Percentiles rank a stretch among this genome's conserved stretches.
These are phyloP conservation scores for Alligator sinensis DNA, from an alignment of 2,113 vertebrate species.

Conservation along the genomic window DNA sequence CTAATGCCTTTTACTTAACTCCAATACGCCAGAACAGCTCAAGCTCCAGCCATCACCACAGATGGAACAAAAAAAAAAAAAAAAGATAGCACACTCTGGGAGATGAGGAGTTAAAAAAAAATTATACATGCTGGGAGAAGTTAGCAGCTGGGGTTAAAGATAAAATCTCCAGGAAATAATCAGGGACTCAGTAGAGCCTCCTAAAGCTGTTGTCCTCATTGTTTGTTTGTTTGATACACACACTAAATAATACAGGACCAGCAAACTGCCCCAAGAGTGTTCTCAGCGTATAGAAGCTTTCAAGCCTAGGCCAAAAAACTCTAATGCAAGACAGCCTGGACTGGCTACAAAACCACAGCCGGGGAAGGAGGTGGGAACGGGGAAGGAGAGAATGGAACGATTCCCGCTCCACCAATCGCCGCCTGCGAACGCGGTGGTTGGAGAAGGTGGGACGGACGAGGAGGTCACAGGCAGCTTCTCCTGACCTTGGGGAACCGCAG, in stretches of 20 bases:
- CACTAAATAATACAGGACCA: constrained; percentile 42
- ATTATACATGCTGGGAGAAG: background rate
- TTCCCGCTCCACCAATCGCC: constrained; percentile 30
- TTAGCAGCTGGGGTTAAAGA: constrained; percentile 55
- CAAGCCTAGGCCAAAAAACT: background rate
- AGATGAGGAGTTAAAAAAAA: background rate
- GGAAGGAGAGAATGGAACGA: constrained; percentile 21
- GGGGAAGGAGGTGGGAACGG: background rate
- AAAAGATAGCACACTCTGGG: constrained; percentile 21
- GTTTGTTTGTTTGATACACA: constrained; percentile 1
- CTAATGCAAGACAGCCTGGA: constrained; percentile 17
- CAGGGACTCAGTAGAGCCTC: background rate
- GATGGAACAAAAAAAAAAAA: background rate
- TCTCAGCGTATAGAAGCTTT: background rate
- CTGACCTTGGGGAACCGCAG: background rate
- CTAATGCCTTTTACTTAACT: constrained; percentile 16
- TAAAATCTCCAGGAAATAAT: constrained; percentile 10
- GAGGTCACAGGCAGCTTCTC: constrained; percentile 42
- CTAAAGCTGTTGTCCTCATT: background rate
- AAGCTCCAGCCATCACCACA: background rate
- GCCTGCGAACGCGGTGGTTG: background rate
- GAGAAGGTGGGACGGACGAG: constrained; percentile 16
- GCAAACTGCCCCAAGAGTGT: constrained; percentile 1
- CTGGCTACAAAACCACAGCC: background rate
- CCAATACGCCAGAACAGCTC: constrained; percentile 38